A percentile compares a stretch with the other conserved stretches of the same genome.
Conservation (phyloP, 2,797 vertebrate genomes). For the Falco columbarius region DNA sequence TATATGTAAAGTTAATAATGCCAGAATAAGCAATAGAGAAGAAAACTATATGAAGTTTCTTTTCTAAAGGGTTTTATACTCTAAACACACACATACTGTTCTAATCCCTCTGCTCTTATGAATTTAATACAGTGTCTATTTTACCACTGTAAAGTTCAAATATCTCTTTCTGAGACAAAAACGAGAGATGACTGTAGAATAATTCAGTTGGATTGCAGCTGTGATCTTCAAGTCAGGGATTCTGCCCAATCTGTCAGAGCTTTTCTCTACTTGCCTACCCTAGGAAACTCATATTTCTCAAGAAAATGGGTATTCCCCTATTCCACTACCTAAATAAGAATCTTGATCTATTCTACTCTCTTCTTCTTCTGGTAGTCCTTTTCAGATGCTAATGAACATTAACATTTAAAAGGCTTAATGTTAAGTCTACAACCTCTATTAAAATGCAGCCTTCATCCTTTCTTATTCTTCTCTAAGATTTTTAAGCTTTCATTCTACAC, state of each 20-base stretch:
- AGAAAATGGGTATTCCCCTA: neutral
- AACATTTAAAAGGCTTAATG: neutral
- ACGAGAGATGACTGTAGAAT: neutral
- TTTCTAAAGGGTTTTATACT: neutral
- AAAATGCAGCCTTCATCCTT: neutral
- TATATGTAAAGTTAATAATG: neutral
- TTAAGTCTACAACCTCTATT: neutral
- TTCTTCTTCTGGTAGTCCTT: neutral
- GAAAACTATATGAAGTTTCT: neutral
- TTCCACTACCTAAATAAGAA: neutral
- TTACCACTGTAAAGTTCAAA: neutral
- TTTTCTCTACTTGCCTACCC: neutral
- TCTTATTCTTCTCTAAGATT: neutral
- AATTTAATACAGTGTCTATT: neutral
- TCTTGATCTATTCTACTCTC: neutral
- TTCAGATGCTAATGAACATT: conserved; percentile 22
- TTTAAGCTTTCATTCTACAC: neutral
- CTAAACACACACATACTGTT: neutral
- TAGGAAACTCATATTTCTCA: neutral
- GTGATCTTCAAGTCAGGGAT: neutral
- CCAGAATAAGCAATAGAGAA: neutral
- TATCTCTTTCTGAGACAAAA: neutral
- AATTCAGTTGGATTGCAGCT: neutral
- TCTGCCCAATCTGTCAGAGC: neutral
- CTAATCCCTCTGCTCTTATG: neutral